Evolutionary conservation across 2,797 vertebrate genomes (phyloP).

Genomic region (Phataginus tricuspis): DNA sequence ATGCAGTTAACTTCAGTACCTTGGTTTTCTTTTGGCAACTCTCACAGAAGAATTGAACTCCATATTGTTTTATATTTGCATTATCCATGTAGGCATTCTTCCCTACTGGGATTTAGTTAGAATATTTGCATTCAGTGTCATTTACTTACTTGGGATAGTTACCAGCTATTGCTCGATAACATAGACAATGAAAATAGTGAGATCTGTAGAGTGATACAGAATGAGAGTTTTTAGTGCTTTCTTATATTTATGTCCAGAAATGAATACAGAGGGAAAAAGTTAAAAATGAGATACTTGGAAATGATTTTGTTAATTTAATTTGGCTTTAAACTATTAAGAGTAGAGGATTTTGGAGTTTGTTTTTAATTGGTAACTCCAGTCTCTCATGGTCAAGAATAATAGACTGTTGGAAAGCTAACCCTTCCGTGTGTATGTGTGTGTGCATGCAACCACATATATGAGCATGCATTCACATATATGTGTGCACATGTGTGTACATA

Average conservation of each 20-base stretch:
- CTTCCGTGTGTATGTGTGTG: background rate
- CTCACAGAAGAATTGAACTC: background rate
- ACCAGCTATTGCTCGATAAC: background rate
- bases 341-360: background rate
- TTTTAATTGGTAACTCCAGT: background rate
- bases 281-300: background rate
- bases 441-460: background rate
- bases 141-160: background rate
- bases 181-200: background rate
- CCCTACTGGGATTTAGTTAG: constrained; percentile 21
- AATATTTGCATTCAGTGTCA: background rate
- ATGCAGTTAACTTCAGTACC: background rate
- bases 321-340: background rate
- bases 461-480: background rate
- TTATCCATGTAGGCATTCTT: background rate
- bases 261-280: background rate
- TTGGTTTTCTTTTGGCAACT: background rate
- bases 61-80: background rate
- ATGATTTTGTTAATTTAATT: background rate
- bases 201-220: background rate
- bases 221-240: background rate
- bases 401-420: background rate
- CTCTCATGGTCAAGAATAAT: background rate
- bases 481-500: background rate
- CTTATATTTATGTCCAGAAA: background rate